These are phyloP conservation scores for Copsychus sechellarum DNA, from an alignment of 2,113 vertebrate genomes.

Conservation along the genomic window DNA sequence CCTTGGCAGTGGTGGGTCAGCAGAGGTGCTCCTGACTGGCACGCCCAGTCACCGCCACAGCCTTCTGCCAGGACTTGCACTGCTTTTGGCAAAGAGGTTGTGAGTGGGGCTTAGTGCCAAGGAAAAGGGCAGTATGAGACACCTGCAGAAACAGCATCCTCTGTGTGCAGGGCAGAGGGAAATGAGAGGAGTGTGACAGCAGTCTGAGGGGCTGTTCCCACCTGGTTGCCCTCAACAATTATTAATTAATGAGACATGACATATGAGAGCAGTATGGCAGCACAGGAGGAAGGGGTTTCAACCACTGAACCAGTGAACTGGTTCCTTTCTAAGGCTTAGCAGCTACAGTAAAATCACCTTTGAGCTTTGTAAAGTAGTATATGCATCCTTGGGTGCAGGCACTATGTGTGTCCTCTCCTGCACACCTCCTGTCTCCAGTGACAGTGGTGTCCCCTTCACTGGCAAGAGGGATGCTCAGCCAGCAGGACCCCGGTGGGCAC, in stretches of 20 bases:
- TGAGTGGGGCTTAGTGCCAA: accelerated
- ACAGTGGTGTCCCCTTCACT: background rate
- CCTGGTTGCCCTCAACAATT: background rate
- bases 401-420: background rate
- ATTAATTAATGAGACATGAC: background rate
- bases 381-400: background rate
- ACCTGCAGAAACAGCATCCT: accelerated
- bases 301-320: background rate
- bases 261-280: background rate
- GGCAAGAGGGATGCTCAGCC: accelerated
- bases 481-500: background rate
- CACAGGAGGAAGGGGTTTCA: background rate
- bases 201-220: background rate
- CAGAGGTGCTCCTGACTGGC: background rate
- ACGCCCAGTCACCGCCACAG: background rate
- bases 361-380: accelerated
- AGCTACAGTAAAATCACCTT: background rate
- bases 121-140: background rate
- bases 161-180: background rate
- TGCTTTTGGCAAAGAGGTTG: background rate
- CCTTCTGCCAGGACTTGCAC: background rate
- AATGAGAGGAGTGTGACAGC: background rate
- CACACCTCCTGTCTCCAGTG: background rate
- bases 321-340: background rate
- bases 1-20: background rate